These are phyloP conservation scores for Lypha dubia DNA, from an alignment of 2,888 invertebrate species.

Conservation along the genomic window DNA sequence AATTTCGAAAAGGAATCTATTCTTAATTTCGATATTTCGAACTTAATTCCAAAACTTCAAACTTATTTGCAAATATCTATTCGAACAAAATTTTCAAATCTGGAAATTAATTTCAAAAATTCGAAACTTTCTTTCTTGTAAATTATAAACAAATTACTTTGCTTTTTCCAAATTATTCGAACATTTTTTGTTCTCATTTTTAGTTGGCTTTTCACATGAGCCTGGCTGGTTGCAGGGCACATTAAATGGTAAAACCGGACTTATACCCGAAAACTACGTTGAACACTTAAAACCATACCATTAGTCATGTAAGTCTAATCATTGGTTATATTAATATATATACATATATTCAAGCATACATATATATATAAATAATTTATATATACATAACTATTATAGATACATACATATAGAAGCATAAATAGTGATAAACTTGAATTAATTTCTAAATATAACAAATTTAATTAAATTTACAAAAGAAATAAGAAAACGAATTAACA, in stretches of 20 bases:
- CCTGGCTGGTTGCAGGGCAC: constrained; percentile 99
- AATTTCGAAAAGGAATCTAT: no score
- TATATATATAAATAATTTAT: constrained; percentile 49
- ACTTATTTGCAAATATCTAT: no score
- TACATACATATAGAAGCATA: constrained; percentile 41
- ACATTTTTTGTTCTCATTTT: constrained; percentile 27
- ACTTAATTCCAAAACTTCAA: no score
- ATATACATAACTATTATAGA: constrained; percentile 37
- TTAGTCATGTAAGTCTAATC: constrained; percentile 72
- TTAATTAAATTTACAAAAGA: constrained; percentile 13
- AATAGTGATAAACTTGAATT: constrained; percentile 57
- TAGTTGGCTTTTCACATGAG: constrained; percentile 95
- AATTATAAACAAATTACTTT: no score
- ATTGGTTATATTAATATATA: constrained; percentile 59
- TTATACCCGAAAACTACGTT: constrained; percentile 98
- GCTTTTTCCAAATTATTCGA: no score
- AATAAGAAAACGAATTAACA: constrained; percentile 45
- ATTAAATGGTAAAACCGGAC: constrained; percentile 94
- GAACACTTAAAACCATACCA: constrained; percentile 85
- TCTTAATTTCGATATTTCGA: no score
- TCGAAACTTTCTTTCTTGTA: no score
- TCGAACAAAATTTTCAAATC: no score
- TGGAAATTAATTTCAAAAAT: no score
- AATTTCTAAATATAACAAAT: constrained; percentile 21
- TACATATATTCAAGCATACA: constrained; percentile 43